A percentile compares a stretch with the other conserved stretches of the same genome.
Conservation (phyloP, 1,140 invertebrate species). For the Pogonomyrmex californicus region DNA sequence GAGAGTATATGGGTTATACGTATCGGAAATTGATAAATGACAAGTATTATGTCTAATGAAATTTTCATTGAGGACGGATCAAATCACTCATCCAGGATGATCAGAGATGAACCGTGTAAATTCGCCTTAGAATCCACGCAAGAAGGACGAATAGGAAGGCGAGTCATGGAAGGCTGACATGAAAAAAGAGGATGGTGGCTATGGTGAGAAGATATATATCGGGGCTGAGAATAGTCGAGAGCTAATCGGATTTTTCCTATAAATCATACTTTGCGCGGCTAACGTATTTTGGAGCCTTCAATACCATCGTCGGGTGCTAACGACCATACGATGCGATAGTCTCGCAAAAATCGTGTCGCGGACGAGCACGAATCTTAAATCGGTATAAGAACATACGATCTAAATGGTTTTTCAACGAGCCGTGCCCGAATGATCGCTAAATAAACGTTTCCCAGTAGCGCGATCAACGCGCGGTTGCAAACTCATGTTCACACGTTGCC, state of each 20-base stretch:
- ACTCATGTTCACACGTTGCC: constrained; percentile 43
- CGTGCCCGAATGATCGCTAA: constrained; percentile 47
- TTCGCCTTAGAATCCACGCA: constrained; percentile 23
- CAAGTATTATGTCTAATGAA: constrained; percentile 28
- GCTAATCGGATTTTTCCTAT: constrained; percentile 75
- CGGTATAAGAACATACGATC: constrained; percentile 11
- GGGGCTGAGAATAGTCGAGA: constrained; percentile 14
- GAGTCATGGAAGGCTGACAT: constrained; percentile 21
- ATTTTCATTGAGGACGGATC: constrained; percentile 15
- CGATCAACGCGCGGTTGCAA: constrained; percentile 28
- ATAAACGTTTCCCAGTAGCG: constrained; percentile 52
- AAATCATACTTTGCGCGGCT: constrained; percentile 70
- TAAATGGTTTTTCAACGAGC: constrained; percentile 61
- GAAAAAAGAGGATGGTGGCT: background rate
- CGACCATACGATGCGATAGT: constrained; percentile 68
- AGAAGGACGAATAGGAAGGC: background rate
- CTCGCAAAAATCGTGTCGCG: constrained; percentile 50
- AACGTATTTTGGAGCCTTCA: constrained; percentile 49
- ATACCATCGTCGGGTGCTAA: constrained; percentile 58
- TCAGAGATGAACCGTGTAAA: constrained; percentile 42
- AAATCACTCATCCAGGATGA: constrained; percentile 39
- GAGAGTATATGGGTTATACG: background rate
- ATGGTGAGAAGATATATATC: constrained; percentile 8
- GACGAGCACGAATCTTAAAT: constrained; percentile 18
- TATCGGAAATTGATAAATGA: constrained; percentile 14